Percentiles rank a stretch among this genome's conserved stretches.
Evolutionary conservation across 2,113 vertebrate genomes (phyloP).

Genomic region (Tenebrosternarchus preto): DNA sequence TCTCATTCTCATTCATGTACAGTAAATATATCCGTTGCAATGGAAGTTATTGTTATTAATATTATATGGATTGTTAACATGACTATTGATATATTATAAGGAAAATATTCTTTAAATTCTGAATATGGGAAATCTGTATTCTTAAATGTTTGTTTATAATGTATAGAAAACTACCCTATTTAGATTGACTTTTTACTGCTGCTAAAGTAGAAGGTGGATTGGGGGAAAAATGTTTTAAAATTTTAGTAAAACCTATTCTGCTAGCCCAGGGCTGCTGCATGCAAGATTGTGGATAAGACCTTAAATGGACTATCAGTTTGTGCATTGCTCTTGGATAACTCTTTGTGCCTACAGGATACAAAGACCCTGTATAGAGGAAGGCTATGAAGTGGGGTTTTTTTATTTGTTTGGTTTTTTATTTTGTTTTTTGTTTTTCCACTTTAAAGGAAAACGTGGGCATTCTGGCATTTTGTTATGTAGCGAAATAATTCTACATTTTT

Average conservation of each 20-base stretch:
- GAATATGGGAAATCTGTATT: constrained; percentile 66
- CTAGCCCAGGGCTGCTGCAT: constrained; percentile 56
- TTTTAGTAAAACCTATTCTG: constrained; percentile 57
- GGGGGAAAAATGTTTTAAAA: constrained; percentile 39
- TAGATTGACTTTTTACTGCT: constrained; percentile 66
- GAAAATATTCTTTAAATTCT: constrained; percentile 62
- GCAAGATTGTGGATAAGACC: constrained; percentile 50
- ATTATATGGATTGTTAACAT: constrained; percentile 73
- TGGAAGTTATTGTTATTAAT: constrained; percentile 71
- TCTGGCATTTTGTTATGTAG: constrained; percentile 66
- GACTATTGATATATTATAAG: constrained; percentile 68
- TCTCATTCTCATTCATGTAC: constrained; percentile 68
- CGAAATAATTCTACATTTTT: constrained; percentile 57
- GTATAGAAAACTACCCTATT: constrained; percentile 56
- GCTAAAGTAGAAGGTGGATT: constrained; percentile 65
- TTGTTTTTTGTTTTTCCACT: too few relatives aligned
- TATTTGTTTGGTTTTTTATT: too few relatives aligned
- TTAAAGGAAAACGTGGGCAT: constrained; percentile 52
- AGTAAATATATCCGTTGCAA: constrained; percentile 72
- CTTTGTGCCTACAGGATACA: neutral
- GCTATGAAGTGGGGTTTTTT: neutral
- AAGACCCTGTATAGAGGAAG: constrained; percentile 44
- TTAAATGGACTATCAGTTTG: constrained; percentile 47
- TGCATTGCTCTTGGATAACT: constrained; percentile 2
- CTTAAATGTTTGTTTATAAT: constrained; percentile 64